Conservation (phyloP, 1,140 invertebrate genomes). For the Rhyzopertha dominica region DNA sequence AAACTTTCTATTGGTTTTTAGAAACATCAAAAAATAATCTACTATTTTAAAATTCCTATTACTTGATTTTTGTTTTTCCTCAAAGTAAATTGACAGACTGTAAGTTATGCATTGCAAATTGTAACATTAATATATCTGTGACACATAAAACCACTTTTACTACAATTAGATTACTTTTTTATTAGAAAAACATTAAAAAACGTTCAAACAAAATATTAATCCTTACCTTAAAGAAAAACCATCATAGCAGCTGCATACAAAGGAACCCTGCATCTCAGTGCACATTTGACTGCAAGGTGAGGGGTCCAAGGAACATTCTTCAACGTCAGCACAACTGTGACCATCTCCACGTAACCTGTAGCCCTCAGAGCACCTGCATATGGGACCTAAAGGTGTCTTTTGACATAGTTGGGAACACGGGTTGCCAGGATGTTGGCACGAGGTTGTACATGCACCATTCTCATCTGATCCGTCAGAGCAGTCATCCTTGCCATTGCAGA, state of each 20-base stretch:
- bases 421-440: conserved; percentile 51
- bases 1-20: no score
- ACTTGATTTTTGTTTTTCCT: no score
- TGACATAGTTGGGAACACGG: conserved; percentile 59
- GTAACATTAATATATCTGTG: no score
- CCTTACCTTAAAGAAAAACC: conserved; percentile 63
- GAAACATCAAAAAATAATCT: no score
- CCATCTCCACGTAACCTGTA: conserved; percentile 50
- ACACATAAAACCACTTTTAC: no score
- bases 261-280: conserved; percentile 41
- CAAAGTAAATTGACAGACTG: no score
- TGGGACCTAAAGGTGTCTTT: conserved; percentile 61
- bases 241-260: conserved; percentile 66
- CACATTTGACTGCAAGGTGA: conserved; percentile 49
- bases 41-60: no score
- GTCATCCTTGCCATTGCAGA: conserved; percentile 64
- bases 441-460: conserved; percentile 43
- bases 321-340: conserved; percentile 57
- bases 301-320: conserved; percentile 60
- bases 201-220: conserved; percentile 7
- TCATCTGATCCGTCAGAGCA: conserved; percentile 57
- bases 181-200: conserved; percentile 5
- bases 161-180: no score
- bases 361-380: conserved; percentile 64
- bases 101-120: no score